Evolutionary conservation across 2,888 invertebrate species (phyloP).

Genomic region (Punctoribates punctum): DNA sequence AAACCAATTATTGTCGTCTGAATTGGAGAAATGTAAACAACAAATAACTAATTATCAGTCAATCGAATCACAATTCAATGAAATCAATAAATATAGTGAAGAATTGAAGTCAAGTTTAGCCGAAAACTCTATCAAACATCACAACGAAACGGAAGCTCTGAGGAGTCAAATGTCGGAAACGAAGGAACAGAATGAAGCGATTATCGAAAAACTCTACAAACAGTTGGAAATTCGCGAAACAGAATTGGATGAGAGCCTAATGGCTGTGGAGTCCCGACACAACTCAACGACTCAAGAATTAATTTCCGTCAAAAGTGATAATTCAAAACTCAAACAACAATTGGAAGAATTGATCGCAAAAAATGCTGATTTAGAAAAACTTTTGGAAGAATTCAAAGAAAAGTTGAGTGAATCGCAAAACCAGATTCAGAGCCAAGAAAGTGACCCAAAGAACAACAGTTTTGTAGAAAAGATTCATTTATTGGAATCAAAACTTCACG

Average conservation of each 20-base stretch:
- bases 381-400: slow-evolving; percentile 5
- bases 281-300: slow-evolving; percentile 43
- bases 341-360: slow-evolving; percentile 3
- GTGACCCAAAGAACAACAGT: slow-evolving; percentile 36
- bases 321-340: slow-evolving; percentile 39
- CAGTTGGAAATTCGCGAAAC: slow-evolving; percentile 44
- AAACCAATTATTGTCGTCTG: not conserved
- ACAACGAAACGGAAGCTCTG: slow-evolving; percentile 30
- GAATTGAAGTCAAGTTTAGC: slow-evolving; percentile 15
- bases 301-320: slow-evolving; percentile 41
- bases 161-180: slow-evolving; percentile 32
- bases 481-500: slow-evolving; percentile 41
- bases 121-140: slow-evolving; percentile 24
- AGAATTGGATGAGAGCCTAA: slow-evolving; percentile 44
- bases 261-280: slow-evolving; percentile 43
- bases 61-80: slow-evolving; percentile 40
- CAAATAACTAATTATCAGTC: not conserved
- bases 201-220: slow-evolving; percentile 43
- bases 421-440: slow-evolving; percentile 35
- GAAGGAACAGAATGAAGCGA: slow-evolving; percentile 28
- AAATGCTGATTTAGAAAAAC: slow-evolving; percentile 14
- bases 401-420: not conserved
- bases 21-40: not conserved
- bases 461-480: slow-evolving; percentile 37
- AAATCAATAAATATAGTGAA: slow-evolving; percentile 23